Base-by-base conservation (phyloP, 2,113 vertebrate species). In the Ceuthmochares aereus region DNA sequence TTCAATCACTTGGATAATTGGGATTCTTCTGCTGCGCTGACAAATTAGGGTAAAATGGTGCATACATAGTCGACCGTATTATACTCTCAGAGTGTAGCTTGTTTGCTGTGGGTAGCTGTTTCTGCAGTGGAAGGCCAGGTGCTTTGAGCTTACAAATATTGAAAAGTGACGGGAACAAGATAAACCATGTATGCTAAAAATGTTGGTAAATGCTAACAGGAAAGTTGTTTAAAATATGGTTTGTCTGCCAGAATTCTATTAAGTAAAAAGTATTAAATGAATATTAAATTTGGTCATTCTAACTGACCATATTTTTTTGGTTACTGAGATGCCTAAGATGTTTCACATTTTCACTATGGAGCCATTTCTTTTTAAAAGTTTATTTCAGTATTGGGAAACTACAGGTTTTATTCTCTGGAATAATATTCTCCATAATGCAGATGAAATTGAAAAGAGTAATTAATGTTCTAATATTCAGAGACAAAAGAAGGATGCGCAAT, bases 1-100 rank as follows among this genome's bases (percentile, higher is more conserved):
- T 95, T 96, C 96, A 94, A 30, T 96, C 84, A 83, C 42, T 85
- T 66, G 29, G 32, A 59, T 92, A 96, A 93, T 84, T 96, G 52
- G 52, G 40, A 93, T 92, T 85, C 63, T 93, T 90, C 75, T 85
- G 30, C 64, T 84, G 22, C 45, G 87, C 49, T 92, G 70, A 83
- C 43, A 90, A 95, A 95, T 94, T 86, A 94, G 51, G 89, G 8
- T 80, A 93, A 93, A 96, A 85, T 47, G 25, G 13, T 87, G 14
- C 19, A 69, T 82, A 37, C 3, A 37, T 12, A 91, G 69, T 20
- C 3, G 2, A 66, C n/a, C 89, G 3, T 36, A 30, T 45, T 58
- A 74, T 14, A 14, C 14, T 86, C 43, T 29, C 2, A 0, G 45
- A 78, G 21, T 59, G 26, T 34, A 87, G 51, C 42, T 83, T 93